Percentiles rank a stretch among this genome's conserved stretches.
phyloP scores from a whole-genome alignment of 2,797 vertebrate genomes.

The Bradypodion ventrale region DNA sequence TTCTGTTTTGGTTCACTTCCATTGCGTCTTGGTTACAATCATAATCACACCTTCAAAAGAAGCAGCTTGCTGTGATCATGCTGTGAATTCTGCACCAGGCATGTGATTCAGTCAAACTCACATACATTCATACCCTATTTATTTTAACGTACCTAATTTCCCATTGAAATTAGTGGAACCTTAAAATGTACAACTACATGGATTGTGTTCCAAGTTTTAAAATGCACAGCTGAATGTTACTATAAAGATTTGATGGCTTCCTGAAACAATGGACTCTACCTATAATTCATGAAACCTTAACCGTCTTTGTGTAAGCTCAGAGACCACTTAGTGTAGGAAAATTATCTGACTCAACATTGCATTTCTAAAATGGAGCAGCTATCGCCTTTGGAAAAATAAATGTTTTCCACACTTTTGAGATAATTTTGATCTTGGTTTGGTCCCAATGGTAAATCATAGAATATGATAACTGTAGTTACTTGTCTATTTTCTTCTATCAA shows the following conservation, averaged over 20 bases:
- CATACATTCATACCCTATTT: background rate
- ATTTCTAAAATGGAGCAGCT: constrained; percentile 59
- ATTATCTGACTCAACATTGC: constrained; percentile 61
- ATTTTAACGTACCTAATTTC: background rate
- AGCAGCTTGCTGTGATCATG: background rate
- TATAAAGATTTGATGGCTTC: constrained; percentile 52
- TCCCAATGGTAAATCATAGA: constrained; percentile 48
- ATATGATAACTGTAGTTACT: constrained; percentile 23
- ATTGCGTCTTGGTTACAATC: background rate
- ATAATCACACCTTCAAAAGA: background rate
- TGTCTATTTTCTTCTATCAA: constrained; percentile 46
- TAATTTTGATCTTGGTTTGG: constrained; percentile 47
- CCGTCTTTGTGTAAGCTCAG: constrained; percentile 63
- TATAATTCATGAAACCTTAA: constrained; percentile 55
- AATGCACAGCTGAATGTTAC: constrained; percentile 59
- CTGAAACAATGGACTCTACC: constrained; percentile 53
- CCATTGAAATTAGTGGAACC: background rate
- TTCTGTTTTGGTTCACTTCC: background rate
- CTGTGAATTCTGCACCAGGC: background rate
- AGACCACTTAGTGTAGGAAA: constrained; percentile 61
- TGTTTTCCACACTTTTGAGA: constrained; percentile 59
- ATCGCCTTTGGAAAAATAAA: constrained; percentile 61
- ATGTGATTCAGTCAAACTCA: constrained; percentile 19
- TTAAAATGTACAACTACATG: constrained; percentile 15
- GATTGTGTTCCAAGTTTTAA: constrained; percentile 60